A percentile compares a stretch with the other conserved stretches of the same genome.
Conservation (phyloP, 1,140 invertebrate genomes). For the Drosophila bocqueti region DNA sequence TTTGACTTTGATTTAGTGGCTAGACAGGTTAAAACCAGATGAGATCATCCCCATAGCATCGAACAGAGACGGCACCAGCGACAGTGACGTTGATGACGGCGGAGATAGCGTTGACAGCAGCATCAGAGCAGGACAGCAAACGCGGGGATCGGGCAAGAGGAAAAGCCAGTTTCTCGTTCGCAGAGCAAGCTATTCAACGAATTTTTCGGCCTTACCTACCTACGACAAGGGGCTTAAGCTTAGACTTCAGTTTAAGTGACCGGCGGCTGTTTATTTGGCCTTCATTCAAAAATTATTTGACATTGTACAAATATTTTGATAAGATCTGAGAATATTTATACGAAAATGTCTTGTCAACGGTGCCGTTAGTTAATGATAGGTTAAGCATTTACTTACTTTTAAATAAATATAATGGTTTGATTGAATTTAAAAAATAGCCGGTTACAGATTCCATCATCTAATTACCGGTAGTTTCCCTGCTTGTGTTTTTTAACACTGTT, state of each 20-base stretch:
- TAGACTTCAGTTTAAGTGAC: conserved; percentile 35
- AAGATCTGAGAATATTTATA: conserved; percentile 28
- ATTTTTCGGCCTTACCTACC: conserved; percentile 32
- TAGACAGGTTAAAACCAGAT: conserved; percentile 82
- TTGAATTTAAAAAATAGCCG: too few relatives aligned
- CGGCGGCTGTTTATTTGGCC: conserved; percentile 40
- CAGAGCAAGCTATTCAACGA: conserved; percentile 49
- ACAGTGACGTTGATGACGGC: conserved; percentile 30
- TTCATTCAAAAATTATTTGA: conserved; percentile 64
- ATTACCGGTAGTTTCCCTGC: not conserved
- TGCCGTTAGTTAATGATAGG: conserved; percentile 34
- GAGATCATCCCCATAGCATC: conserved; percentile 65
- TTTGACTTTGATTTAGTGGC: conserved; percentile 82
- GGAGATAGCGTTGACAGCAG: conserved; percentile 50
- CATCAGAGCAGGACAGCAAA: conserved; percentile 19
- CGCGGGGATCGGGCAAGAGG: not conserved
- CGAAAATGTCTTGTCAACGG: not conserved
- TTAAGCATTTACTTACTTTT: not conserved
- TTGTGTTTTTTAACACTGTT: not conserved
- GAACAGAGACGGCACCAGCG: conserved; percentile 28
- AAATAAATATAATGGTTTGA: too few relatives aligned
- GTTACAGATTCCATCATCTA: not conserved
- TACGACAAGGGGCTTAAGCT: conserved; percentile 17
- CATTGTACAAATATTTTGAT: conserved; percentile 74
- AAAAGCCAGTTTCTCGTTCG: conserved; percentile 29